Conservation (phyloP, 2,888 invertebrate species). For the Empis livida region DNA sequence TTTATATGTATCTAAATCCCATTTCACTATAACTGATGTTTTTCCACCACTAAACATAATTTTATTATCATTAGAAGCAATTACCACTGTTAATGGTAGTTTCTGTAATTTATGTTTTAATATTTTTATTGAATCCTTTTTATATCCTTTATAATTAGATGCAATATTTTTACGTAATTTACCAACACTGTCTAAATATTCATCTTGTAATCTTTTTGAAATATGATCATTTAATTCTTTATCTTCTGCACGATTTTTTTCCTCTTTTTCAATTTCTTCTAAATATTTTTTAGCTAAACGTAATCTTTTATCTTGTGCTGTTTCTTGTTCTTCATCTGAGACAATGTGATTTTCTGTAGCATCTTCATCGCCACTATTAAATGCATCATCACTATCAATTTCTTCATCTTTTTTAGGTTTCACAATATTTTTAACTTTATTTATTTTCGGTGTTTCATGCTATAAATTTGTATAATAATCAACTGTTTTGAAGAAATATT, state of each 20-base stretch:
- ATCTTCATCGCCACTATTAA: conserved; percentile 40
- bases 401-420: conserved; percentile 41
- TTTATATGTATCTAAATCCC: conserved; percentile 52
- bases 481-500: not conserved
- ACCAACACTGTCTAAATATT: conserved; percentile 77
- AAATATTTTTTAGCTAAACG: conserved; percentile 83
- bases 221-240: conserved; percentile 43
- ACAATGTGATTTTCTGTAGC: conserved; percentile 10
- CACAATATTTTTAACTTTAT: conserved; percentile 23
- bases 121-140: conserved; percentile 36
- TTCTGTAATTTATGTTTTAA: conserved; percentile 68
- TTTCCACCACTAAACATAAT: conserved; percentile 75
- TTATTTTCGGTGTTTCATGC: conserved; percentile 9
- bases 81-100: conserved; percentile 65
- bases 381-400: conserved; percentile 52
- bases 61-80: conserved; percentile 58
- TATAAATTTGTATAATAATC: conserved; percentile 1
- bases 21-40: conserved; percentile 78
- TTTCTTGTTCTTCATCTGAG: conserved; percentile 44
- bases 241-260: conserved; percentile 52
- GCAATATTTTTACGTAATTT: conserved; percentile 65
- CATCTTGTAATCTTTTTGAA: conserved; percentile 65
- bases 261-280: conserved; percentile 72
- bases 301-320: conserved; percentile 80
- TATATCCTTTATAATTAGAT: conserved; percentile 39